Evolutionary conservation across 1,140 invertebrate species (phyloP).

Genomic region (Laodelphax striatellus): DNA sequence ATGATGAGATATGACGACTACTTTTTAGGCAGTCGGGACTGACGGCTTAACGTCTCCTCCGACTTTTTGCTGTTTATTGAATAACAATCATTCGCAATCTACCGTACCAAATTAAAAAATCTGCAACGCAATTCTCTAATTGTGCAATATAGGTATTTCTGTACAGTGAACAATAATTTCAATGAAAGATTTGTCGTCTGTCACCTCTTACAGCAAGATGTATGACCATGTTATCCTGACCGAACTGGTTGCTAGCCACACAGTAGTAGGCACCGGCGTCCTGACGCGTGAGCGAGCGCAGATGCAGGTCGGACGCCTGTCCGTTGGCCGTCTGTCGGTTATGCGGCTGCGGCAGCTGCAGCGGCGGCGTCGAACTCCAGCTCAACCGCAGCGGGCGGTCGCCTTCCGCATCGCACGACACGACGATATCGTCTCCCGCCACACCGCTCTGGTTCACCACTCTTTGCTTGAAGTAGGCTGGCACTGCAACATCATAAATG

Average conservation of each 20-base stretch:
- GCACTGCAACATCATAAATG: constrained; percentile 40
- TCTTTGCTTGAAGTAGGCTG: constrained; percentile 61
- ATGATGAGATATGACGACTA: too few relatives aligned
- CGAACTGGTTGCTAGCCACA: constrained; percentile 69
- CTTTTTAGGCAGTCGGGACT: too few relatives aligned
- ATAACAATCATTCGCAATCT: too few relatives aligned
- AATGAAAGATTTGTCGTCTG: too few relatives aligned
- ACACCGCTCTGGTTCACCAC: constrained; percentile 38
- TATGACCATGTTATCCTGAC: constrained; percentile 68
- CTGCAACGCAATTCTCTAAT: too few relatives aligned
- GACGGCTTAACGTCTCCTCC: too few relatives aligned
- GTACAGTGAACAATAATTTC: too few relatives aligned
- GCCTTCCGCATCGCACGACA: constrained; percentile 71
- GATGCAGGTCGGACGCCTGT: constrained; percentile 25
- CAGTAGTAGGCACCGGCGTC: constrained; percentile 83
- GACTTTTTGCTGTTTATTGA: too few relatives aligned
- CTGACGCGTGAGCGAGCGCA: constrained; percentile 32
- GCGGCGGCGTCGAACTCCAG: constrained; percentile 38
- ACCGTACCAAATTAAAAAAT: too few relatives aligned
- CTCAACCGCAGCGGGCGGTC: constrained; percentile 70
- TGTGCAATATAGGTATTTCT: too few relatives aligned
- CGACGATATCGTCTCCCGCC: constrained; percentile 45
- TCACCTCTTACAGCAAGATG: constrained; percentile 73
- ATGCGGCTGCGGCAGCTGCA: constrained; percentile 14
- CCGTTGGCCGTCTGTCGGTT: constrained; percentile 22